Evolutionary conservation across 1,140 invertebrate species (phyloP).

Genomic region (Nymphalis io): DNA sequence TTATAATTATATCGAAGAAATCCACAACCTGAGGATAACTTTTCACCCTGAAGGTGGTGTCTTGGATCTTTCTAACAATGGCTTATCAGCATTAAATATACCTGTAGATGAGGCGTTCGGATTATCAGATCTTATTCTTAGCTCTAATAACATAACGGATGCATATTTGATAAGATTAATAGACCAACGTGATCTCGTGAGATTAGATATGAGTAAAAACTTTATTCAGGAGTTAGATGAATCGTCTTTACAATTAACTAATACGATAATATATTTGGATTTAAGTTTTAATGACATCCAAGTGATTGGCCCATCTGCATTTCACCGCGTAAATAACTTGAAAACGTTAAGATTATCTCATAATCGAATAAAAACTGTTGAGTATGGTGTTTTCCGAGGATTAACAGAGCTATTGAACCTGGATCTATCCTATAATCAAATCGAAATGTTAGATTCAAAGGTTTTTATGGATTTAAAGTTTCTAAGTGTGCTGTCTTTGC

Average conservation of each 20-base stretch:
- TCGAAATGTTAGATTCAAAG: conserved; percentile 60
- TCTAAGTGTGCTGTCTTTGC: conserved; percentile 51
- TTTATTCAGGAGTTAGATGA: conserved; percentile 53
- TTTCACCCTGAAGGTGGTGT: conserved; percentile 62
- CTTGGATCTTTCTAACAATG: conserved; percentile 66
- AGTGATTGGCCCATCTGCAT: conserved; percentile 56
- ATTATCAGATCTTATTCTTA: conserved; percentile 51
- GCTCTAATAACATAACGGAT: conserved; percentile 62
- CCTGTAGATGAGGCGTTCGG: conserved; percentile 54
- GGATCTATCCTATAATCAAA: conserved; percentile 64
- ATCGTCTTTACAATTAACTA: conserved; percentile 55
- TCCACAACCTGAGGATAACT: conserved; percentile 54
- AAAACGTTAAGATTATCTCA: conserved; percentile 56
- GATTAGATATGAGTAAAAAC: conserved; percentile 61
- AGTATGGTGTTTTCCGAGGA: conserved; percentile 62
- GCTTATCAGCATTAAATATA: conserved; percentile 51
- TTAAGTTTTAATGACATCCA: conserved; percentile 60
- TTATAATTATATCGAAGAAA: conserved; percentile 52
- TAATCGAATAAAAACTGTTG: conserved; percentile 53
- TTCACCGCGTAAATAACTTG: conserved; percentile 48
- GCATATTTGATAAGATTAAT: conserved; percentile 49
- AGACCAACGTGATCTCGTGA: conserved; percentile 48
- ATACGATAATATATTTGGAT: conserved; percentile 52
- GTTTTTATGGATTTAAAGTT: conserved; percentile 59
- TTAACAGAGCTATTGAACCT: conserved; percentile 51